Conservation (phyloP, 2,797 vertebrate genomes). For the Chanos chanos region DNA sequence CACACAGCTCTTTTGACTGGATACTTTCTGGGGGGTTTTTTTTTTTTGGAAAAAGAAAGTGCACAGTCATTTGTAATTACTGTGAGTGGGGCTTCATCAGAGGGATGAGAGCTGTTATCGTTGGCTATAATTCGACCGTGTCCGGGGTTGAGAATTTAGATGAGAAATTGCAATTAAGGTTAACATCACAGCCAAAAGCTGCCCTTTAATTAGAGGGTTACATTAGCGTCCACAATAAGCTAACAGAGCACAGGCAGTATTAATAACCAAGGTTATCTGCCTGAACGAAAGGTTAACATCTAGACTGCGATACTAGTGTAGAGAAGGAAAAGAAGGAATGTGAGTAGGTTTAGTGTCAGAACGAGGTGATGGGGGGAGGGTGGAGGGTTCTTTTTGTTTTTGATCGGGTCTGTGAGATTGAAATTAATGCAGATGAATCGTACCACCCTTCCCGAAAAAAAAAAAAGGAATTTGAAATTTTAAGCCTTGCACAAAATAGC, state of each 20-base stretch:
- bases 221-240: neutral
- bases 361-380: neutral
- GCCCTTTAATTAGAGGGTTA: constrained; percentile 19
- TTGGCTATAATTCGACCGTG: constrained; percentile 12
- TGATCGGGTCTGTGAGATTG: constrained; percentile 45
- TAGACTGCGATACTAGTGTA: constrained; percentile 14
- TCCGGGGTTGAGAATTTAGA: constrained; percentile 17
- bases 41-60: constrained; percentile 19
- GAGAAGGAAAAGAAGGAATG: constrained; percentile 11
- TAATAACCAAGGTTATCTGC: constrained; percentile 34
- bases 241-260: constrained; percentile 8
- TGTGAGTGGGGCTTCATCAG: constrained; percentile 28
- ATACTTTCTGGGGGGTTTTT: too few relatives aligned
- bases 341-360: neutral
- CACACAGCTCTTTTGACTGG: too few relatives aligned
- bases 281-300: constrained; percentile 26
- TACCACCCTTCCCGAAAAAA: too few relatives aligned
- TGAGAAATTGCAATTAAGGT: constrained; percentile 36
- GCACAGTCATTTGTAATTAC: constrained; percentile 3
- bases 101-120: constrained; percentile 13
- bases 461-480: constrained; percentile 53
- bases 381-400: neutral
- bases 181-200: constrained; percentile 25
- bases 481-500: constrained; percentile 50
- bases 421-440: constrained; percentile 58